A percentile compares a stretch with the other conserved stretches of the same genome.
phyloP scores from a whole-genome alignment of 23 tunicate genomes.

The Styela plicata region DNA sequence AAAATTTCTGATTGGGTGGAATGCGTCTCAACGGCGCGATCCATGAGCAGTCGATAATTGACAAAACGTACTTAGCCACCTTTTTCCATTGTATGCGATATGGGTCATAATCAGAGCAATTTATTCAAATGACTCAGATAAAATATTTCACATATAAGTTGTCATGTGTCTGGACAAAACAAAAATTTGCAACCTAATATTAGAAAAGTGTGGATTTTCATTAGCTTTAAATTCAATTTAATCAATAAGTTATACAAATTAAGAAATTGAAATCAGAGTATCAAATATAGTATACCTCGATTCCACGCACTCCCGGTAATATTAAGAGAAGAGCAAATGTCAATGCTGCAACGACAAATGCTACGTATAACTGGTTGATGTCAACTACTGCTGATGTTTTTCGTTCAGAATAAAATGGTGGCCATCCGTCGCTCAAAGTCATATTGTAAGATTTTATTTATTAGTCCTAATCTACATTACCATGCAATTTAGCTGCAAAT shows the following conservation, averaged over 20 bases:
- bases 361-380: constrained; percentile 40
- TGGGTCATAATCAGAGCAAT: no score
- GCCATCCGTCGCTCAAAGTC: constrained; percentile 87
- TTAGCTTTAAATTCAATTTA: background rate
- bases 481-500: no score
- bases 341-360: constrained; percentile 44
- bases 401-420: constrained; percentile 82
- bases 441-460: constrained; percentile 27
- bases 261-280: no score
- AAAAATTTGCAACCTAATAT: constrained; percentile 9
- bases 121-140: no score
- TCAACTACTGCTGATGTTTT: constrained; percentile 35
- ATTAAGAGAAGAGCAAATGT: constrained; percentile 46
- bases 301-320: constrained; percentile 69
- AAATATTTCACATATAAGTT: no score
- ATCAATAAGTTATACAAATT: background rate
- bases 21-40: no score
- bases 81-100: no score
- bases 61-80: no score
- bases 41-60: no score
- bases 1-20: no score
- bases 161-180: no score
- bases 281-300: constrained; percentile 65
- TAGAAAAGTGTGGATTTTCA: background rate
- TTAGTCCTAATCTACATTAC: no score